Percentiles rank a stretch among this genome's conserved stretches.
phyloP scores from a whole-genome alignment of 23 tunicate genomes.

The Clavelina lepadiformis region DNA sequence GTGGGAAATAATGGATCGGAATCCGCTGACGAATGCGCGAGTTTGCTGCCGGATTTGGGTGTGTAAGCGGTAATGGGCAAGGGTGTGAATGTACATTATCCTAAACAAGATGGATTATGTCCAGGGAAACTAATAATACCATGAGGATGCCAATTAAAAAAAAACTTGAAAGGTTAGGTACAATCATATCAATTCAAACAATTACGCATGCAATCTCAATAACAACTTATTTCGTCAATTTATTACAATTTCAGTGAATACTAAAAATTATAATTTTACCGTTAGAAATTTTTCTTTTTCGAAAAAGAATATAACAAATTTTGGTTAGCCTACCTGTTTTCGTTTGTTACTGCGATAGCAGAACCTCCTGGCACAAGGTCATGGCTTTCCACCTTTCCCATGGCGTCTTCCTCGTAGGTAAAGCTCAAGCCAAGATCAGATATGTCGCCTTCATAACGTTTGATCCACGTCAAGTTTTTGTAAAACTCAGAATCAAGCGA shows the following conservation, averaged over 20 bases:
- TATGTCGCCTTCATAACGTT: conserved; percentile 92
- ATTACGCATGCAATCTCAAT: not conserved
- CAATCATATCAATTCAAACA: not conserved
- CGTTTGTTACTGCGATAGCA: conserved; percentile 80
- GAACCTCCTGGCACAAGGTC: conserved; percentile 86
- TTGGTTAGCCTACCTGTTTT: conserved; percentile 66
- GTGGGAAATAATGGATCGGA: conserved; percentile 58
- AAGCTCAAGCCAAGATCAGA: conserved; percentile 83
- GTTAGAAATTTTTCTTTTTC: not conserved
- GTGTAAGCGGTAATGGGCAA: conserved; percentile 94
- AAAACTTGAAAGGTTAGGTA: not conserved
- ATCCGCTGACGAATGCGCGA: conserved; percentile 76
- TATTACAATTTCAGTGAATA: not conserved
- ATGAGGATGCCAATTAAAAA: not conserved
- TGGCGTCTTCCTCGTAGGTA: conserved; percentile 80
- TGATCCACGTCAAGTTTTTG: conserved; percentile 94
- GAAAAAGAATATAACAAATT: too few species aligned
- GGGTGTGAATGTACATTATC: conserved; percentile 89
- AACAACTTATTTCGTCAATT: not conserved
- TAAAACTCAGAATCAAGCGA: conserved; percentile 86
- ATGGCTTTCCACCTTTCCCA: conserved; percentile 77
- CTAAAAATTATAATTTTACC: not conserved
- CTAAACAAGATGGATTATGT: conserved; percentile 38
- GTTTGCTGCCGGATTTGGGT: conserved; percentile 89
- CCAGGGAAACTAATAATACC: not conserved